These are phyloP conservation scores for Drosophila persimilis DNA, from an alignment of 1,140 invertebrate species.

Conservation along the genomic window DNA sequence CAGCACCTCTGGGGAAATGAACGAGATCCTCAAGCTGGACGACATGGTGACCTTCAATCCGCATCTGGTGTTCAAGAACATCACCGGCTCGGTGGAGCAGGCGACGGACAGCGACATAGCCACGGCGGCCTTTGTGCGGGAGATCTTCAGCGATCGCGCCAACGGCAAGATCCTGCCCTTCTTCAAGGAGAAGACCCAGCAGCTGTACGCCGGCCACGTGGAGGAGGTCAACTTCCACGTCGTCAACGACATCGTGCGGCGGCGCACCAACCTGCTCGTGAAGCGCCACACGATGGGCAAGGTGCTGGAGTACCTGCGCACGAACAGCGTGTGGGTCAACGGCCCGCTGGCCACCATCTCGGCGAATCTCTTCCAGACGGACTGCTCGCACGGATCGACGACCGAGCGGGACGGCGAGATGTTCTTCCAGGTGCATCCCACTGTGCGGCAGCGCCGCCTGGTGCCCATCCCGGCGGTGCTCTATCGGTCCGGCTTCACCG, in stretches of 20 bases:
- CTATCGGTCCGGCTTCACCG: constrained; percentile 89
- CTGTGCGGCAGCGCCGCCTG: constrained; percentile 89
- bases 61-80: constrained; percentile 92
- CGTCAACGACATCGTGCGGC: constrained; percentile 89
- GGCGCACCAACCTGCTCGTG: constrained; percentile 90
- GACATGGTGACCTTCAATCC: constrained; percentile 95
- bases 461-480: constrained; percentile 92
- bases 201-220: constrained; percentile 93
- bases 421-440: constrained; percentile 92
- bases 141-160: constrained; percentile 89
- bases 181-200: constrained; percentile 92
- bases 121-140: constrained; percentile 89
- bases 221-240: constrained; percentile 92
- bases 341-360: constrained; percentile 90
- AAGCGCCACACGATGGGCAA: constrained; percentile 90
- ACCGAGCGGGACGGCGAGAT: constrained; percentile 91
- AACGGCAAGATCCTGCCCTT: constrained; percentile 92
- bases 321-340: constrained; percentile 87
- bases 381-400: constrained; percentile 88
- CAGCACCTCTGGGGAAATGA: constrained; percentile 94
- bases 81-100: constrained; percentile 89
- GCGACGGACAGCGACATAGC: constrained; percentile 87
- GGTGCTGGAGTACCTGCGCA: constrained; percentile 89
- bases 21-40: constrained; percentile 92
- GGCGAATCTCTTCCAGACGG: constrained; percentile 92